Evolutionary conservation across 1,140 invertebrate species (phyloP).

Genomic region (Eueides isabella): DNA sequence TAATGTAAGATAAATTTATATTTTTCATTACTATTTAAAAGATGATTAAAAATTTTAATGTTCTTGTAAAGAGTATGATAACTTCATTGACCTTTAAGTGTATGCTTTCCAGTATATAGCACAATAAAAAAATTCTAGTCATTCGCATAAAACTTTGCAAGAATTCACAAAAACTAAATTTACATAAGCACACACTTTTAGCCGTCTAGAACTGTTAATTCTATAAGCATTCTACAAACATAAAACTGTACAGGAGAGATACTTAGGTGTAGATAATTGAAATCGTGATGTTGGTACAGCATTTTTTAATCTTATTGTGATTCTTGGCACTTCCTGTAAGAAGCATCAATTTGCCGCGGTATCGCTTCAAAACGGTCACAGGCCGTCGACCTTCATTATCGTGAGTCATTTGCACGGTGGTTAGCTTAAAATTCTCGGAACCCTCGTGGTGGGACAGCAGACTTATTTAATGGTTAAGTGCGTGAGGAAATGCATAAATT

Average conservation of each 20-base stretch:
- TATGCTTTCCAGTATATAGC: no score
- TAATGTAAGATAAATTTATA: no score
- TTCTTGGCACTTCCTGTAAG: slow-evolving; percentile 54
- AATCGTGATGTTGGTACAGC: slow-evolving; percentile 46
- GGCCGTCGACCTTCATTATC: slow-evolving; percentile 65
- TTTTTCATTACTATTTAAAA: no score
- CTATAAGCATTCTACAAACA: background rate
- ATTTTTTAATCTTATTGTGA: slow-evolving; percentile 47
- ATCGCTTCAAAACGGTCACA: slow-evolving; percentile 55
- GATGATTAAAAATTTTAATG: no score
- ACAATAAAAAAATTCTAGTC: background rate
- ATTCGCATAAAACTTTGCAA: background rate
- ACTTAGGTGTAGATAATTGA: slow-evolving; percentile 33
- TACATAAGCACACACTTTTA: slow-evolving; percentile 15
- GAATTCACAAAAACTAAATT: slow-evolving; percentile 3
- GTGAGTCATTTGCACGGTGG: slow-evolving; percentile 65
- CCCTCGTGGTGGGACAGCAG: slow-evolving; percentile 47
- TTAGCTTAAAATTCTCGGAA: slow-evolving; percentile 61
- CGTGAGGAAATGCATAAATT: slow-evolving; percentile 19
- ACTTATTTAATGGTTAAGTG: slow-evolving; percentile 26
- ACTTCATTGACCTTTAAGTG: no score
- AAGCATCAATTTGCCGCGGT: slow-evolving; percentile 66
- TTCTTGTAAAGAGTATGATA: no score
- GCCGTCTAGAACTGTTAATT: slow-evolving; percentile 20
- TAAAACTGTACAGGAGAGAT: background rate